Conservation (phyloP, 2,888 invertebrate genomes). For the Dynastes tityus region DNA sequence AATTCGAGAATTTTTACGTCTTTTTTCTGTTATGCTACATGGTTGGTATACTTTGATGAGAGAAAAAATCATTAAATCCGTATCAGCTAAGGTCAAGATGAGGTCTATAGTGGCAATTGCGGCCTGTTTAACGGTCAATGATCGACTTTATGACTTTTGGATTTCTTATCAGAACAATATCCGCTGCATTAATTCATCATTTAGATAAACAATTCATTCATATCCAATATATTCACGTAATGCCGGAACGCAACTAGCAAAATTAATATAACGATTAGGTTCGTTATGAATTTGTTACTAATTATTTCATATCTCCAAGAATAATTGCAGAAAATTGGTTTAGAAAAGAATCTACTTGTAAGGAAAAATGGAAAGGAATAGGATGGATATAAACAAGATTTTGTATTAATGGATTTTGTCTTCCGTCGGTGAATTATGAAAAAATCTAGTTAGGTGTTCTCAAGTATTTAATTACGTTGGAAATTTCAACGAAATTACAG, state of each 20-base stretch:
- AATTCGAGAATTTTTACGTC: constrained; percentile 22
- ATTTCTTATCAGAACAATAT: constrained; percentile 60
- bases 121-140: constrained; percentile 60
- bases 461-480: no score
- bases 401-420: no score
- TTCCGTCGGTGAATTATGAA: no score
- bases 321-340: not conserved
- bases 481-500: no score
- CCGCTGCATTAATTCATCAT: constrained; percentile 57
- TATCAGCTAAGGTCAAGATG: constrained; percentile 53
- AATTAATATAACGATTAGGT: not conserved
- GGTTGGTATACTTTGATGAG: constrained; percentile 15
- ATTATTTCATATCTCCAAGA: not conserved
- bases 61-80: constrained; percentile 44
- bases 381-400: no score
- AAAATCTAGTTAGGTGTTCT: no score
- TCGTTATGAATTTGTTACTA: constrained; percentile 5
- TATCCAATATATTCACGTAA: constrained; percentile 50
- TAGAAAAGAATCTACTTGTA: not conserved
- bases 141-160: constrained; percentile 62
- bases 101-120: constrained; percentile 50
- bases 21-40: constrained; percentile 10
- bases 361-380: no score
- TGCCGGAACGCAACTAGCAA: constrained; percentile 14
- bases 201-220: constrained; percentile 57